phyloP scores from a whole-genome alignment of 2,888 invertebrate genomes.

The Caradrina kadenii region DNA sequence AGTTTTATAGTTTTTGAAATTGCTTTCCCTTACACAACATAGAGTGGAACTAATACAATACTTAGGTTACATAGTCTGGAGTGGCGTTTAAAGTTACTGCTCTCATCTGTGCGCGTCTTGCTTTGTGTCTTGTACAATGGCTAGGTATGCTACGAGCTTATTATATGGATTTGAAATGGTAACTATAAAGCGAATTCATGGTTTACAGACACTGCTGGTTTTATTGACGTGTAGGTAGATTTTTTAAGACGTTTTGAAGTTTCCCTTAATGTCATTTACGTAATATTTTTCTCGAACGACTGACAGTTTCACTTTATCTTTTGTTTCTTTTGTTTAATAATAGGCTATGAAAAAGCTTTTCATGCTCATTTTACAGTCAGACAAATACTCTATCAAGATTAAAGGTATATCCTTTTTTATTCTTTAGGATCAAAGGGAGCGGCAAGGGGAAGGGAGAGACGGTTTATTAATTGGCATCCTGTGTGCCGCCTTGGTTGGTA shows the following conservation, averaged over 20 bases:
- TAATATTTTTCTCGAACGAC: neutral
- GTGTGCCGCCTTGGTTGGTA: neutral
- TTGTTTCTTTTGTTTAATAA: slow-evolving; percentile 19
- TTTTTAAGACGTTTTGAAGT: slow-evolving; percentile 13
- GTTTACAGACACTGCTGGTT: slow-evolving; percentile 18
- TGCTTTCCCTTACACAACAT: slow-evolving; percentile 51
- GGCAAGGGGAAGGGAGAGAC: neutral
- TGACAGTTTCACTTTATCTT: neutral
- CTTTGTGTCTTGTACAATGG: slow-evolving; percentile 17
- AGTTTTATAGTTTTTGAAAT: slow-evolving; percentile 57
- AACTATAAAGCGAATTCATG: slow-evolving; percentile 34
- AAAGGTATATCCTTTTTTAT: slow-evolving; percentile 27
- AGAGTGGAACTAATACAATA: slow-evolving; percentile 52
- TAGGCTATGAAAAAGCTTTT: slow-evolving; percentile 13
- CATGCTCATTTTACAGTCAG: slow-evolving; percentile 20
- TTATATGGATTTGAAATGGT: slow-evolving; percentile 34
- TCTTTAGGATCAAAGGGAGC: slow-evolving; percentile 15
- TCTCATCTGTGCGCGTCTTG: slow-evolving; percentile 18
- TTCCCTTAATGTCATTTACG: neutral
- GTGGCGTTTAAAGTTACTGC: slow-evolving; percentile 53
- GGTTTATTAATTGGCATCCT: slow-evolving; percentile 23
- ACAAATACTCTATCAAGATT: slow-evolving; percentile 40
- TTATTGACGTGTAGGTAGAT: slow-evolving; percentile 19
- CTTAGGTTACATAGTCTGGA: slow-evolving; percentile 46
- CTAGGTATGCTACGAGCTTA: slow-evolving; percentile 15